These are phyloP conservation scores for Charadrius vociferus DNA, from an alignment of 2,113 vertebrate genomes.

Conservation along the genomic window DNA sequence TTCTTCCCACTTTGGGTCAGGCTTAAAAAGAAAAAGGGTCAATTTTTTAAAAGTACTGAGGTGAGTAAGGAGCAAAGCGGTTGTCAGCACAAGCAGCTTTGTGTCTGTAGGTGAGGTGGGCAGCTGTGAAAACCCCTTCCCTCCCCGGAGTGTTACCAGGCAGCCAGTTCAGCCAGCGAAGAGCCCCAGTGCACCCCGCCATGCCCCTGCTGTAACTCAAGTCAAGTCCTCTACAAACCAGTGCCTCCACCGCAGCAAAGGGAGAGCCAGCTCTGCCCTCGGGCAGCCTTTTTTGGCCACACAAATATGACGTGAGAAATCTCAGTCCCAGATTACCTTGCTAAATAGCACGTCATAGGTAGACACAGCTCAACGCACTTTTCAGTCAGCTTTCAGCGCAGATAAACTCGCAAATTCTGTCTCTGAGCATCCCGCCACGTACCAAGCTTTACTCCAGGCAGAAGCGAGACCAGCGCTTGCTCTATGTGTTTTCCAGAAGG, in stretches of 20 bases:
- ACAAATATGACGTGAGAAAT: not conserved
- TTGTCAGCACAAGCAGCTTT: not conserved
- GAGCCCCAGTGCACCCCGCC: not conserved
- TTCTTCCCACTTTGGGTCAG: not conserved
- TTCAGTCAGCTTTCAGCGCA: not conserved
- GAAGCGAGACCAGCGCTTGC: not conserved
- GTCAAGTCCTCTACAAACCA: not conserved
- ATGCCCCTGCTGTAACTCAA: not conserved
- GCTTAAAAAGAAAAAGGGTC: not conserved
- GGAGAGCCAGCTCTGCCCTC: not conserved
- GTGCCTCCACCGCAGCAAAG: not conserved
- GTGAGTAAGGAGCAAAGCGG: not conserved
- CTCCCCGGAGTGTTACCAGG: rapidly evolving
- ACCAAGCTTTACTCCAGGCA: not conserved
- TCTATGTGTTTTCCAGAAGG: not conserved
- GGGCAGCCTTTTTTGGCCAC: not conserved
- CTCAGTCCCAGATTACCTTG: not conserved
- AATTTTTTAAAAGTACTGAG: rapidly evolving
- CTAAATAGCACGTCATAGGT: not conserved
- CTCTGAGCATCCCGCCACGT: not conserved
- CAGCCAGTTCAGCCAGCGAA: not conserved
- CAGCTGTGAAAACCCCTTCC: not conserved
- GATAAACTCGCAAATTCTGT: not conserved
- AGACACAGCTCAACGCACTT: not conserved
- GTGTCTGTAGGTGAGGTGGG: not conserved